Conservation (phyloP, 2,797 vertebrate species). For the Pseudotriccus pelzelni region DNA sequence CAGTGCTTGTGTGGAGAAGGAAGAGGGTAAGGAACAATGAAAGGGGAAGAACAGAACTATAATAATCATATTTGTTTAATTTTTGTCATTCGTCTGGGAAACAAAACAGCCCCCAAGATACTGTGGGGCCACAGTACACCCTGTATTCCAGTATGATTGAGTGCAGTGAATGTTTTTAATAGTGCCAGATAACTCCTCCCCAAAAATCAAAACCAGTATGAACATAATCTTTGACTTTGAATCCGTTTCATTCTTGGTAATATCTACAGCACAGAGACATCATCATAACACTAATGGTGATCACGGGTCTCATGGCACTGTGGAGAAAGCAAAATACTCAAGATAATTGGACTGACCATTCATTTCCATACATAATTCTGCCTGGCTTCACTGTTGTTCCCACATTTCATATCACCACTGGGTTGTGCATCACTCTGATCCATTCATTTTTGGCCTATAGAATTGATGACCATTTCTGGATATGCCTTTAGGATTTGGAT, state of each 20-base stretch:
- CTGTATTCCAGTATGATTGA: background rate
- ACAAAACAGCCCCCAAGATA: background rate
- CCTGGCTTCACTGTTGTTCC: background rate
- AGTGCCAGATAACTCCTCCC: background rate
- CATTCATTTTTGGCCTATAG: background rate
- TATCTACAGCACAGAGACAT: background rate
- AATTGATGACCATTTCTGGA: background rate
- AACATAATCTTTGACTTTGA: background rate
- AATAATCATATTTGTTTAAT: background rate
- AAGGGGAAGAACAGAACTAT: background rate
- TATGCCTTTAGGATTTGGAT: background rate
- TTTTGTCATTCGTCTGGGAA: background rate
- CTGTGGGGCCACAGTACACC: too few relatives aligned
- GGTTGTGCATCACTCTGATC: background rate
- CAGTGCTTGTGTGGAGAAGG: background rate
- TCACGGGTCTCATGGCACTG: background rate
- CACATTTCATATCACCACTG: background rate
- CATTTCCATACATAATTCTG: background rate
- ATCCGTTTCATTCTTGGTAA: background rate
- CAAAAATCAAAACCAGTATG: background rate
- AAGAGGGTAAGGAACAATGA: background rate
- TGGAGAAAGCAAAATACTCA: background rate
- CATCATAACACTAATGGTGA: background rate
- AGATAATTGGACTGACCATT: background rate
- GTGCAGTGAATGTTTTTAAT: background rate